Base-by-base conservation (phyloP, 2,113 vertebrate genomes). In the Ursus arctos region DNA sequence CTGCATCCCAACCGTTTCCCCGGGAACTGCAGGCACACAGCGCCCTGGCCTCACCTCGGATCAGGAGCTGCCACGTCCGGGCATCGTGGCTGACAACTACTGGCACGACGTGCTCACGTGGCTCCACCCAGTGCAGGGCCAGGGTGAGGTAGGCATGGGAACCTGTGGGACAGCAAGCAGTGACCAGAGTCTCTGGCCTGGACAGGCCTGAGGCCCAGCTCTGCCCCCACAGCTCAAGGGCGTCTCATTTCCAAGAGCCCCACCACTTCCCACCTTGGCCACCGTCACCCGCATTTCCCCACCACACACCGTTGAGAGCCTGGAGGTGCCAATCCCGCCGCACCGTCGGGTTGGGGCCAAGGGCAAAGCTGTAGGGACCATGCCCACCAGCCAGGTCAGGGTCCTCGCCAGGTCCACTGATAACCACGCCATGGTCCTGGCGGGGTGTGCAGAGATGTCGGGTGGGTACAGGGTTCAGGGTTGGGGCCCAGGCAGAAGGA, bases 371-470 rank as follows among this genome's bases (percentile, higher is more conserved):
- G 55, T 99, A 99, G 9, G 99, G 98, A 19, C 98, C 98, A 0
- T 98, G 98, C 7, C 99, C 98, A 81, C 98, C 98, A 88, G 98
- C 98, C 2, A 98, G 98, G 33, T 86, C 71, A 18, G 98, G 97
- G 36, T 99, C 98, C 2, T 98, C 98, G 87, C 99, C 99, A 33
- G 98, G 97, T 3, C 99, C 99, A 11, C 98, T 98, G 97, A 99
- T 96, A 40, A 99, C 95, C 91, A 99, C 98, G 0, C 99, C 99
- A 57, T 99, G 99, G 95, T 99, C 99, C 97, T 98, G 99, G 90
- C 98, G 99, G 76, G 99, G 99, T 0, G 99, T 99, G 94, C 99
- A 99, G 97, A 99, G 98, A 96, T 99, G 99, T 47, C 26, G 88
- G 63, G 92, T 16, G 7, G 88, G 77, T 65, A 91, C 36, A 0